Percentiles rank a stretch among this genome's conserved stretches.
Evolutionary conservation across 2,797 vertebrate genomes (phyloP).

Genomic region (Cirrhinus mrigala): DNA sequence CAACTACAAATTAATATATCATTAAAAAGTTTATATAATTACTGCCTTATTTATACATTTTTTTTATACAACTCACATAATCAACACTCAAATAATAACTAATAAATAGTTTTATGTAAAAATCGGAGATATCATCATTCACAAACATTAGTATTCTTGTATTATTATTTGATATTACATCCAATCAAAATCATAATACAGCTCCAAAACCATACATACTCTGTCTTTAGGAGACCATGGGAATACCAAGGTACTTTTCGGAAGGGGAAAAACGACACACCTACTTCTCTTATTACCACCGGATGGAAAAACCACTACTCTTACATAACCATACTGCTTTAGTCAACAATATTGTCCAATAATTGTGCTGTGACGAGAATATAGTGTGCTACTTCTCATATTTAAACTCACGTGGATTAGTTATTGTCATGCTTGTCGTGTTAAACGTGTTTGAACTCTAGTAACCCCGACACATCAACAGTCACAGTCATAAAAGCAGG

Average conservation of each 20-base stretch:
- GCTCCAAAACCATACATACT: not conserved
- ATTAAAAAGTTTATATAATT: too few species aligned
- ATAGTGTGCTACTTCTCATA: not conserved
- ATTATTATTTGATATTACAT: too few species aligned
- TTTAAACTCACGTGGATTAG: not conserved
- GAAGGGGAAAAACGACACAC: constrained; percentile 14
- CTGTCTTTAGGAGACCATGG: not conserved
- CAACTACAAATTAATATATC: too few species aligned
- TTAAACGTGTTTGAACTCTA: constrained; percentile 72
- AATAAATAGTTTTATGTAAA: too few species aligned
- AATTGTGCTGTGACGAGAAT: not conserved
- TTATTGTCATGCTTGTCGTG: constrained; percentile 52
- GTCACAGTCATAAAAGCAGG: not conserved
- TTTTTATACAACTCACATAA: too few species aligned
- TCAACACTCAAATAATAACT: too few species aligned
- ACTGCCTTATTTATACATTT: too few species aligned
- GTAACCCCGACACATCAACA: constrained; percentile 71
- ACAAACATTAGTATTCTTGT: too few species aligned
- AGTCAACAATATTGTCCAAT: not conserved
- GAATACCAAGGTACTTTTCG: not conserved
- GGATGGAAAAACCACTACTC: not conserved
- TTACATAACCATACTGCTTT: constrained; percentile 3
- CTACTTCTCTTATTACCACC: constrained; percentile 38
- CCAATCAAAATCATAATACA: not conserved
- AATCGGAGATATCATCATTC: too few species aligned